These are phyloP conservation scores for Drosophila dunni DNA, from an alignment of 1,140 invertebrate genomes.

Conservation along the genomic window DNA sequence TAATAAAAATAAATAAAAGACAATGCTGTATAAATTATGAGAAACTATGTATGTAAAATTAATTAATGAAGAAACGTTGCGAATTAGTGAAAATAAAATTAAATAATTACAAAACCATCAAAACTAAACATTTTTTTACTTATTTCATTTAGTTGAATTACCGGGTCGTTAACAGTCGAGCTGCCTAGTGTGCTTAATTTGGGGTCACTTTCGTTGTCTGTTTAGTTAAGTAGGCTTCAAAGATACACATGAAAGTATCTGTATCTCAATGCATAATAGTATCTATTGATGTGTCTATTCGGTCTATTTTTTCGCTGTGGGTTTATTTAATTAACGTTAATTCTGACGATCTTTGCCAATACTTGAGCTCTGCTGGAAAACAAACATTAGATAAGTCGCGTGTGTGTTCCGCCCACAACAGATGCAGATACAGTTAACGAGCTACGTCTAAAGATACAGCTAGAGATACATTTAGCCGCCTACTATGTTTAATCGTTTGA, in stretches of 20 bases:
- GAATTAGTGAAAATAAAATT: slow-evolving; percentile 78
- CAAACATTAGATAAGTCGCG: slow-evolving; percentile 62
- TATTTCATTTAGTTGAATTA: neutral
- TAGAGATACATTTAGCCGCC: slow-evolving; percentile 13
- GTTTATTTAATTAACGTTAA: slow-evolving; percentile 66
- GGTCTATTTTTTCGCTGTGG: slow-evolving; percentile 40
- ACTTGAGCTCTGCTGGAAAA: slow-evolving; percentile 32
- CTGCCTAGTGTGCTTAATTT: too few relatives aligned
- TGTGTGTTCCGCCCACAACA: slow-evolving; percentile 38
- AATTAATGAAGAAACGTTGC: slow-evolving; percentile 74
- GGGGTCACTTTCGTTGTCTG: slow-evolving; percentile 3
- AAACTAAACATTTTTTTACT: neutral
- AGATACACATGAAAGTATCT: neutral
- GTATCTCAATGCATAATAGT: neutral
- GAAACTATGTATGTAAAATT: slow-evolving; percentile 79
- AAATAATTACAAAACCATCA: slow-evolving; percentile 40
- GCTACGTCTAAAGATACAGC: neutral
- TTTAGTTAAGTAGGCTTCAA: neutral
- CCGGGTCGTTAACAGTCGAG: too few relatives aligned
- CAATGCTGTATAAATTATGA: slow-evolving; percentile 74
- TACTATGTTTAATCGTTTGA: slow-evolving; percentile 15
- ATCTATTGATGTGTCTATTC: slow-evolving; percentile 25
- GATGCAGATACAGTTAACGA: slow-evolving; percentile 24
- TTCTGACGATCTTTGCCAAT: slow-evolving; percentile 50
- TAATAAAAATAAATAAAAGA: slow-evolving; percentile 28